Evolutionary conservation across 2,888 invertebrate genomes (phyloP).

Genomic region (Drosophila buzzatii): DNA sequence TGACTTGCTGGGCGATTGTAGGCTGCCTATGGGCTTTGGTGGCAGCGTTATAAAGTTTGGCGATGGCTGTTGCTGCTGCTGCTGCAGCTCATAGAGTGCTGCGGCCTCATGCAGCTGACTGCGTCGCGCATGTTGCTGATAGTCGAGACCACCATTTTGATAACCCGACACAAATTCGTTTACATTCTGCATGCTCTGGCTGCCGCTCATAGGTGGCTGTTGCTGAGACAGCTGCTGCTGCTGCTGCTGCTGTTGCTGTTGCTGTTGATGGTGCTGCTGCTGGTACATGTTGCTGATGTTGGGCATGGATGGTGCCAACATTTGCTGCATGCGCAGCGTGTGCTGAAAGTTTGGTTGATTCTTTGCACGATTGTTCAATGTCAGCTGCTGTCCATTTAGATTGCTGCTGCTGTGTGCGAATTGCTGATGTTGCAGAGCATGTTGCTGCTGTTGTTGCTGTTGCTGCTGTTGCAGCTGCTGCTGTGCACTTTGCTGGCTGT

Average conservation of each 20-base stretch:
- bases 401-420: conserved; percentile 83
- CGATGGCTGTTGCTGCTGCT: conserved; percentile 84
- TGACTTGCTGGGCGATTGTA: conserved; percentile 84
- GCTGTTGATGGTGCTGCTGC: conserved; percentile 78
- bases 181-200: conserved; percentile 85
- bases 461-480: conserved; percentile 77
- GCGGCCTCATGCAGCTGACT: conserved; percentile 88
- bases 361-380: conserved; percentile 80
- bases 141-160: conserved; percentile 70
- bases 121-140: conserved; percentile 72
- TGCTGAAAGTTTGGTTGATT: conserved; percentile 82
- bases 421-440: conserved; percentile 78
- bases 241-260: conserved; percentile 60
- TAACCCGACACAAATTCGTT: conserved; percentile 73
- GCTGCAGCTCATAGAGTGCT: conserved; percentile 78
- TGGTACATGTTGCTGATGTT: conserved; percentile 84
- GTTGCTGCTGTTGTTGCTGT: conserved; percentile 77
- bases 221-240: conserved; percentile 45
- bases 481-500: conserved; percentile 76
- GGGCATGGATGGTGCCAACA: conserved; percentile 85
- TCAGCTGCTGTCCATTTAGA: conserved; percentile 74
- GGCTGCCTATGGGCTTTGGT: conserved; percentile 77
- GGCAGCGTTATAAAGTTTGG: conserved; percentile 80
- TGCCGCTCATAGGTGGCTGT: conserved; percentile 76
- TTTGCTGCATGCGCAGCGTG: conserved; percentile 84